Evolutionary conservation across 2,888 invertebrate genomes (phyloP).

Genomic region (Lycaena phlaeas): DNA sequence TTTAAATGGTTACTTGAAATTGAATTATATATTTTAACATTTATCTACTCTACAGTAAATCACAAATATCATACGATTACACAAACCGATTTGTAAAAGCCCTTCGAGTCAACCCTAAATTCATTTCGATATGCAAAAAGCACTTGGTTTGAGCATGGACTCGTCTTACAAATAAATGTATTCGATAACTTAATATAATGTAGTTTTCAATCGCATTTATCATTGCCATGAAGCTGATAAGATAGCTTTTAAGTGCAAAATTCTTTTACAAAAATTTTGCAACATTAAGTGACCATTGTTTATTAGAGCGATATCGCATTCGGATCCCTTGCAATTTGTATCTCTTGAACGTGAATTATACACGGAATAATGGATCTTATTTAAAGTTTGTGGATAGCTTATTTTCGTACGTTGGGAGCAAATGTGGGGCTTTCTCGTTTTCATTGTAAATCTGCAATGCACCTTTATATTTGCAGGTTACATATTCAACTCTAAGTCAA

Average conservation of each 20-base stretch:
- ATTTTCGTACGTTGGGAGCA: neutral
- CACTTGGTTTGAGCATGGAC: neutral
- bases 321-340: conserved; percentile 4
- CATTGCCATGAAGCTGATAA: conserved; percentile 19
- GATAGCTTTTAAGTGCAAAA: conserved; percentile 24
- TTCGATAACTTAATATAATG: conserved; percentile 7
- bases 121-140: neutral
- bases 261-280: conserved; percentile 13
- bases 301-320: conserved; percentile 19
- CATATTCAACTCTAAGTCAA: neutral
- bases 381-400: neutral
- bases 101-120: too few species aligned
- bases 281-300: conserved; percentile 14
- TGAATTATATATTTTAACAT: too few species aligned
- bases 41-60: too few species aligned
- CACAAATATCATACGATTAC: too few species aligned
- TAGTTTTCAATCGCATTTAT: conserved; percentile 1
- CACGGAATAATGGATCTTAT: neutral
- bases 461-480: neutral
- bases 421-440: neutral
- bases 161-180: conserved; percentile 4
- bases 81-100: too few species aligned
- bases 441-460: neutral
- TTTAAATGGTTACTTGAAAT: too few species aligned
- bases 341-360: neutral